Percentiles rank a stretch among this genome's conserved stretches.
Evolutionary conservation across 2,888 invertebrate genomes (phyloP).

Genomic region (Pheosia gnoma): DNA sequence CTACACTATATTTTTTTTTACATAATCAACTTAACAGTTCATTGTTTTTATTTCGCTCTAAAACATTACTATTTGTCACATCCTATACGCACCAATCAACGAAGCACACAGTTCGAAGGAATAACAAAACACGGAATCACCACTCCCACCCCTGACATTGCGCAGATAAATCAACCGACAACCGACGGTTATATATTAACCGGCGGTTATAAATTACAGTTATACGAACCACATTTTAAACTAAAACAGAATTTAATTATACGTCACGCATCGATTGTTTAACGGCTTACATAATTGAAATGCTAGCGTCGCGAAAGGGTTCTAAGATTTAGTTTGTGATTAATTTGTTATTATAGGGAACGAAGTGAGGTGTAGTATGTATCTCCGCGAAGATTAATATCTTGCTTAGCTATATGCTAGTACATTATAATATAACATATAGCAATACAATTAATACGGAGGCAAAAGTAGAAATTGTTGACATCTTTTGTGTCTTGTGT

Average conservation of each 20-base stretch:
- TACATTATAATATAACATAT: no score
- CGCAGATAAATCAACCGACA: constrained; percentile 62
- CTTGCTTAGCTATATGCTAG: not conserved
- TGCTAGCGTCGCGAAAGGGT: constrained; percentile 62
- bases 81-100: constrained; percentile 29
- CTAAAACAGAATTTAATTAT: constrained; percentile 72
- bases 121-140: constrained; percentile 65
- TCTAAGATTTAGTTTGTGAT: constrained; percentile 55
- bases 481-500: no score
- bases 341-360: constrained; percentile 30
- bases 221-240: constrained; percentile 78
- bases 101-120: constrained; percentile 45
- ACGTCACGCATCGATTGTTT: constrained; percentile 80
- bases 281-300: constrained; percentile 77
- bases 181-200: constrained; percentile 63
- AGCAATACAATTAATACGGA: no score
- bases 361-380: not conserved
- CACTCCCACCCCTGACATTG: constrained; percentile 56
- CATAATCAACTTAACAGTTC: no score
- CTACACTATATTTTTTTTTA: no score
- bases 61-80: constrained; percentile 18
- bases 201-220: constrained; percentile 71
- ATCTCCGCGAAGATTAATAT: not conserved
- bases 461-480: no score
- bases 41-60: not conserved